Conservation (phyloP, 1,140 invertebrate genomes). For the Aphaenogaster rudis region DNA sequence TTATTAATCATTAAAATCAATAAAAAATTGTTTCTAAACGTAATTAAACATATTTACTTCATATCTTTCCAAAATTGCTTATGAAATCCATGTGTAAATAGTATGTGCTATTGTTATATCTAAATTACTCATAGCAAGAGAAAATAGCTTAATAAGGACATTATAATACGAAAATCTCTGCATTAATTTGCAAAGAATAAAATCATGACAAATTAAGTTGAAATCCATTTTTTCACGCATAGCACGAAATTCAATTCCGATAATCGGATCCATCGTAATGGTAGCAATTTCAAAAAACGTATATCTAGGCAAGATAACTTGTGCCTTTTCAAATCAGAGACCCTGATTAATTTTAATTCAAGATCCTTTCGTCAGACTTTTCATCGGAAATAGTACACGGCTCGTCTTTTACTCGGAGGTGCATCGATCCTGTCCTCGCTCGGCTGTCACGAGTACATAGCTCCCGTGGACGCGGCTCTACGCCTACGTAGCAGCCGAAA, state of each 20-base stretch:
- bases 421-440: conserved; percentile 30
- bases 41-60: not conserved
- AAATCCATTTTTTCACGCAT: not conserved
- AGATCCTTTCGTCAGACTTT: not conserved
- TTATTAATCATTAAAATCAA: not conserved
- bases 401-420: conserved; percentile 4
- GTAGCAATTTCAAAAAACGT: not conserved
- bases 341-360: not conserved
- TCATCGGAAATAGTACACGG: not conserved
- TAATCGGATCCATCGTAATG: not conserved
- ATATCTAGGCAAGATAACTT: too few relatives aligned
- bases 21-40: not conserved
- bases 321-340: not conserved
- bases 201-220: not conserved
- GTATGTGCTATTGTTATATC: not conserved
- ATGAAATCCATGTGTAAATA: not conserved
- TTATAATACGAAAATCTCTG: not conserved
- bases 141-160: not conserved
- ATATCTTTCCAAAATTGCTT: not conserved
- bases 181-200: not conserved
- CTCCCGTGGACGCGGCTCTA: conserved; percentile 28
- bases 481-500: conserved; percentile 61
- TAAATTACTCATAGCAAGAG: not conserved
- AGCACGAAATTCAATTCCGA: not conserved
- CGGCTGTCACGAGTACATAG: conserved; percentile 13